These are phyloP conservation scores for Neodiprion virginianus DNA, from an alignment of 1,140 invertebrate species.

Conservation along the genomic window DNA sequence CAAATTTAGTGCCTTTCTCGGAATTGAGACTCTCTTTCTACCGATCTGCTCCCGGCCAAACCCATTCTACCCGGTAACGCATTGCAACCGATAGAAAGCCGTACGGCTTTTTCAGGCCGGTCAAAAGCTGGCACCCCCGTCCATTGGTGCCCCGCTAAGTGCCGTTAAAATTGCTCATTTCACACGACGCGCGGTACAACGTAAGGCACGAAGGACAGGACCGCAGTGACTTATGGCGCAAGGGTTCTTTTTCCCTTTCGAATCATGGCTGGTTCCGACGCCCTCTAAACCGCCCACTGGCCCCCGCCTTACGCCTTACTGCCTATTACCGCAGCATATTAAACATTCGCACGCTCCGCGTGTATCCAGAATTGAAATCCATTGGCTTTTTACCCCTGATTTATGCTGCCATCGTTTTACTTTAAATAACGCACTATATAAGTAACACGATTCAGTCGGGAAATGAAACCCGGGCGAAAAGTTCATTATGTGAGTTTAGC, in stretches of 20 bases:
- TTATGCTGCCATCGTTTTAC: not conserved
- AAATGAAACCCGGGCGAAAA: not conserved
- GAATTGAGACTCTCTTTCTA: not conserved
- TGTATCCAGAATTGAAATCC: conserved; percentile 1
- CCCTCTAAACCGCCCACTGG: not conserved
- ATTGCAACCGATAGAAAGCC: not conserved
- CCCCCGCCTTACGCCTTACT: not conserved
- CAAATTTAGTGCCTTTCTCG: not conserved
- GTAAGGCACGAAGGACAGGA: not conserved
- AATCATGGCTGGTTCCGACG: not conserved
- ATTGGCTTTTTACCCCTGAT: conserved; percentile 2
- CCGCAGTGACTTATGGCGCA: not conserved
- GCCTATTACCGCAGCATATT: not conserved
- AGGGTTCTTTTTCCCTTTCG: not conserved
- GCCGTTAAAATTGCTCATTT: not conserved
- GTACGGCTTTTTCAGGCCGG: not conserved
- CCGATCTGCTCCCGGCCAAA: not conserved
- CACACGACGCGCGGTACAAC: not conserved
- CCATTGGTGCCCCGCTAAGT: not conserved
- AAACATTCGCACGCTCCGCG: conserved; percentile 6
- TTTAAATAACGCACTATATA: not conserved
- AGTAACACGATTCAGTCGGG: not conserved
- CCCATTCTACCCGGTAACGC: not conserved
- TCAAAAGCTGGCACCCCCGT: not conserved
- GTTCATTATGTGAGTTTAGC: not conserved